Evolutionary conservation across 2,113 vertebrate species (phyloP), one percentile per base, ranked within the genome.

Genomic region (Actenoides lindsayi): DNA sequence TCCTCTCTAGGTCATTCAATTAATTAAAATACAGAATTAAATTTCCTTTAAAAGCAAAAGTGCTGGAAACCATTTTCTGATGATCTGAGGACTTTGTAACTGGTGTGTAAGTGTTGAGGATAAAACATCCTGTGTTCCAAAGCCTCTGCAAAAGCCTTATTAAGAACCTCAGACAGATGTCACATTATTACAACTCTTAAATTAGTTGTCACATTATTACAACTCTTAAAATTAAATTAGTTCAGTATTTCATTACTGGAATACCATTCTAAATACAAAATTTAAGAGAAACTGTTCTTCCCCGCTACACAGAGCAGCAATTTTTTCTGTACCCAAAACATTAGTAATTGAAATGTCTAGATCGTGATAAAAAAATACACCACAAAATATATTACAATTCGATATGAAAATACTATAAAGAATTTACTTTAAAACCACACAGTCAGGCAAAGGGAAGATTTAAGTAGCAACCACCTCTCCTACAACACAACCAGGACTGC

Each of bases 141-240:
- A 89, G 74, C 27, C n/a, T 81, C 64, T 75, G 24, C 62, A n/a
- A 7, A 85, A 91, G 44, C 27, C 10, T 78, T 57, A 5, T 19
- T 62, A 64, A 84, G 60, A 91, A 79, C 6, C 15, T 82, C 33
- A 84, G 56, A 60, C 24, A 75, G 11, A 86, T 87, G n/a, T 16
- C 11, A 11, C 30, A 33, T 30, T 74, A 56, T 56, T 80, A n/a
- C 0, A 0, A 65, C 9, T 44, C 21, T 69, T 73, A 6, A 70
- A 90, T 68, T 53, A 71, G 57, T 71, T 87, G n/a, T 16, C 11
- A 11, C 30, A 33, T 30, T 74, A 56, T 56, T 80, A n/a, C 0
- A 0, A 65, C 9, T 44, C 21, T 69, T 73, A 6, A 25, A 64
- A 71, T 39, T 8, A 67, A 70, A 90, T 68, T 53, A 71, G 57